These are phyloP conservation scores for Syritta pipiens DNA, from an alignment of 2,888 invertebrate genomes.

Conservation along the genomic window DNA sequence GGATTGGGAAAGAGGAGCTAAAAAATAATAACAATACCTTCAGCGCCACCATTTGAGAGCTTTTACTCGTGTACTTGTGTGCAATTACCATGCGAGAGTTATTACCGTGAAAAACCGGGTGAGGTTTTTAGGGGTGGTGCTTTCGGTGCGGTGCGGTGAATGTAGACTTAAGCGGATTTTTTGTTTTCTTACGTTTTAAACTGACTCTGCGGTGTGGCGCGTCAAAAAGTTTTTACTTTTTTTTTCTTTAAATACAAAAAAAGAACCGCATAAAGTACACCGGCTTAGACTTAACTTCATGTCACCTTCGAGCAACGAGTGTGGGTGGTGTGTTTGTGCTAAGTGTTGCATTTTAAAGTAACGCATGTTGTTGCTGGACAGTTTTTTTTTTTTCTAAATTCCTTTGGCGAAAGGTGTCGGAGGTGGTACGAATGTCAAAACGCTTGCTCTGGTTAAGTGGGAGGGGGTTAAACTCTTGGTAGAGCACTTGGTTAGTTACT, in stretches of 20 bases:
- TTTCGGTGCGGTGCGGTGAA: conserved; percentile 24
- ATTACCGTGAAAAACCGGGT: conserved; percentile 8
- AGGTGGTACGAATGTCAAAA: too few relatives aligned
- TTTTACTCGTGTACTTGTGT: conserved; percentile 15
- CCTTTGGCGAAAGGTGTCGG: too few relatives aligned
- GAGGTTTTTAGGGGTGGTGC: not conserved
- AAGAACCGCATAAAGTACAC: too few relatives aligned
- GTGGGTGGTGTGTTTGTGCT: too few relatives aligned
- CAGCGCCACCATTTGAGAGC: not conserved
- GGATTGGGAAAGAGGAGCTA: conserved; percentile 1
- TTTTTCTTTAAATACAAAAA: not conserved
- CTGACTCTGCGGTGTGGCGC: conserved; percentile 7
- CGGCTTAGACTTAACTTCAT: conserved; percentile 27
- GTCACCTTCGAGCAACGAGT: too few relatives aligned
- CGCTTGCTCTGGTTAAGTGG: too few relatives aligned
- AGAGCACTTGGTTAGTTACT: too few relatives aligned
- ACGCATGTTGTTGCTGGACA: too few relatives aligned
- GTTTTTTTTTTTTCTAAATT: too few relatives aligned
- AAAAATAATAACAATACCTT: conserved; percentile 22
- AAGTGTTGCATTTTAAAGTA: conserved; percentile 30
- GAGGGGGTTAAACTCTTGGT: too few relatives aligned
- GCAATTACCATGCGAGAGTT: conserved; percentile 46
- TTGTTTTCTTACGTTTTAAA: conserved; percentile 22
- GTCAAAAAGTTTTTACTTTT: conserved; percentile 18
- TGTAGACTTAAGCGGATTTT: conserved; percentile 51